Evolutionary conservation across 2,888 invertebrate species (phyloP), one percentile per base, ranked within the genome.

Genomic region (Priocnemis perturbator): DNA sequence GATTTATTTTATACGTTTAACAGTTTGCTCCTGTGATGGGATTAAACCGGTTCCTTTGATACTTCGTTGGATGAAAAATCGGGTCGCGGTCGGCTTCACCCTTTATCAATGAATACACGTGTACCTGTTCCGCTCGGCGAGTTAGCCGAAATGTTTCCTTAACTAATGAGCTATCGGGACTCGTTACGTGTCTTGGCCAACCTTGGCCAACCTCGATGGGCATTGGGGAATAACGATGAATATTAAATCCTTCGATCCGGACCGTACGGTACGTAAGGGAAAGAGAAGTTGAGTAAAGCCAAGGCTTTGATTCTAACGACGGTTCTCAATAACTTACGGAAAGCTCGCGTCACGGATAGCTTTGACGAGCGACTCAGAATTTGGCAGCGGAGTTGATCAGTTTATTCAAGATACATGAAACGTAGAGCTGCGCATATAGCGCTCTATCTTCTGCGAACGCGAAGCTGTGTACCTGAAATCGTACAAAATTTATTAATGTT

Each of bases 141-240:
- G 15, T 37, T 71, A 45, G 61, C 47, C 15, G 59, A 50, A 44
- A 66, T 19, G 21, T 56, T 56, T 55, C 58, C 50, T 57, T 20
- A 47, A 55, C 69, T 75, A 69, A 76, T 64, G 76, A 75, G 67
- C 63, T 66, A 44, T 63, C 60, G 45, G 59, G 19, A 15, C 37
- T 21, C 19, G 20, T 62, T 55, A 69, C 45, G 53, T 52, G 56
- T 62, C 64, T 11, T 37, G 57, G 64, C 45, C 58, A 30, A 73
- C 71, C 60, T 50, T 37, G n/a, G 26, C 52, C 9, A 50, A 52
- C 21, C 19, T 52, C 57, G 37, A 37, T 11, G 37, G 37, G 37
- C 11, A 37, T 5, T 11, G 37, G 37, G 11, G 37, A 64, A 60
- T 47, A 68, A 65, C 63, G 75, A 72, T 37, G 37, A 9, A 75